Percentiles rank a stretch among this genome's conserved stretches.
Conservation (phyloP, 2,113 vertebrate genomes). For the Coptodon bakossiorum region DNA sequence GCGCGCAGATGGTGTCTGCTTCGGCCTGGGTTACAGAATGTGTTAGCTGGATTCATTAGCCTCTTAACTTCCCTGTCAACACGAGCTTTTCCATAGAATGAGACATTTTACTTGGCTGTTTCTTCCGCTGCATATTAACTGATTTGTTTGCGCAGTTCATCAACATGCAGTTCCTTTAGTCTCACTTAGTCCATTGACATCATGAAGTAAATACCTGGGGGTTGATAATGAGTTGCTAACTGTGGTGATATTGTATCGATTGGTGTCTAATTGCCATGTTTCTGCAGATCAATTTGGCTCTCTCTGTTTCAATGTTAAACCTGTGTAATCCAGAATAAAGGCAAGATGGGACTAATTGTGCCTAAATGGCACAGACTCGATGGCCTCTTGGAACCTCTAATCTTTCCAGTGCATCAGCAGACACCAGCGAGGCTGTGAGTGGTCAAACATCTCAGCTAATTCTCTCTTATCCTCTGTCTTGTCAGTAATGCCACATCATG, state of each 20-base stretch:
- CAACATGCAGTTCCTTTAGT: background rate
- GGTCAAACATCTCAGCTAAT: background rate
- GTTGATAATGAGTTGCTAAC: constrained; percentile 22
- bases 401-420: constrained; percentile 7
- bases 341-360: constrained; percentile 3
- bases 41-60: constrained; percentile 7
- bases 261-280: constrained; percentile 31
- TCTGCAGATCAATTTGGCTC: constrained; percentile 16
- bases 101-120: background rate
- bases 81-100: background rate
- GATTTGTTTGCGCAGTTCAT: background rate
- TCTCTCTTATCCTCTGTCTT: background rate
- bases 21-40: background rate
- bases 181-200: background rate
- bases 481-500: background rate
- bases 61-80: background rate
- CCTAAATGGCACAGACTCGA: background rate
- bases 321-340: constrained; percentile 35
- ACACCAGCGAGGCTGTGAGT: background rate
- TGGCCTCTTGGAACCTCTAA: constrained; percentile 3
- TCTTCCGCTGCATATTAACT: background rate
- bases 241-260: constrained; percentile 40
- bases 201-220: background rate
- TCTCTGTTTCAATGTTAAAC: constrained; percentile 17
- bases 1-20: constrained; percentile 2